Conservation (phyloP, 2,888 invertebrate species). For the Camptogramma bilineatum region DNA sequence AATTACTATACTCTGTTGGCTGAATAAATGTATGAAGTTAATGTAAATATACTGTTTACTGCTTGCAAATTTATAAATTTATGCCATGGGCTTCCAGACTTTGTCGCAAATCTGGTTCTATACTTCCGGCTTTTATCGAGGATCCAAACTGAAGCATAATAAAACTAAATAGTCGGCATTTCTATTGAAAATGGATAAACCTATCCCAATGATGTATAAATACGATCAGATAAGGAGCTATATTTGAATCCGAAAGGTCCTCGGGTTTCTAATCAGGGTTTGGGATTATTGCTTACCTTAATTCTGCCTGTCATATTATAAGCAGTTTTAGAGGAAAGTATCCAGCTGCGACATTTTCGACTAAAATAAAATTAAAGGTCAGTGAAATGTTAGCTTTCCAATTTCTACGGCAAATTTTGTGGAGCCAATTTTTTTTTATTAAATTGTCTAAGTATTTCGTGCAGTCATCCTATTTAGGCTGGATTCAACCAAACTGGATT, state of each 20-base stretch:
- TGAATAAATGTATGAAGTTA: conserved; percentile 21
- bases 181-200: conserved; percentile 53
- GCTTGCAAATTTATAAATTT: conserved; percentile 3
- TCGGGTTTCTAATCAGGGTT: conserved; percentile 56
- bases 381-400: conserved; percentile 46
- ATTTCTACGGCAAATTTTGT: conserved; percentile 42
- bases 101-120: conserved; percentile 10
- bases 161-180: conserved; percentile 33
- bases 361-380: conserved; percentile 54
- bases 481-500: no score
- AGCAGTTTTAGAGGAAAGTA: conserved; percentile 49
- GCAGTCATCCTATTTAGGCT: no score
- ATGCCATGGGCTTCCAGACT: neutral
- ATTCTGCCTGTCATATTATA: conserved; percentile 44
- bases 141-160: conserved; percentile 8
- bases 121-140: neutral
- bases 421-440: neutral
- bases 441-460: no score
- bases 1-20: conserved; percentile 10
- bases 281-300: conserved; percentile 52
- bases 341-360: conserved; percentile 48
- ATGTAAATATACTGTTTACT: conserved; percentile 13
- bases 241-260: conserved; percentile 46
- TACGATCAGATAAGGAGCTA: conserved; percentile 53
- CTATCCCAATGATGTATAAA: conserved; percentile 51